A percentile compares a stretch with the other conserved stretches of the same genome.
These are phyloP conservation scores for Phylloscopus whistleri DNA, from an alignment of 2,113 vertebrate genomes.

Conservation along the genomic window DNA sequence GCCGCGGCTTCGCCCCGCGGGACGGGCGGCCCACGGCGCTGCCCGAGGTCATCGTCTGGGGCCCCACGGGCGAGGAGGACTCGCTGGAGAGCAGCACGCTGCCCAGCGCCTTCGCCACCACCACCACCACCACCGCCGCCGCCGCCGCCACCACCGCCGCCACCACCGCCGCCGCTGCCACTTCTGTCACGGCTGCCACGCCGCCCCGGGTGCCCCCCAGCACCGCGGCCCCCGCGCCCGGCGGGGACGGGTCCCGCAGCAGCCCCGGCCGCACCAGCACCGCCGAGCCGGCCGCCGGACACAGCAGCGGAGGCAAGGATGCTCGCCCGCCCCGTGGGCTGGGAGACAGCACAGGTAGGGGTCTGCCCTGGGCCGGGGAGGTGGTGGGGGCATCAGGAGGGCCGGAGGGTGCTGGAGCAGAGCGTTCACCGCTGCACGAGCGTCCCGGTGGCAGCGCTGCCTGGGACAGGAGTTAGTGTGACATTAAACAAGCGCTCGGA, in stretches of 20 bases:
- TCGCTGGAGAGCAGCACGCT: constrained; percentile 64
- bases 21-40: constrained; percentile 57
- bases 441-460: background rate
- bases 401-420: background rate
- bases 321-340: constrained; percentile 65
- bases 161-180: background rate
- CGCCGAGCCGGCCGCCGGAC: constrained; percentile 59
- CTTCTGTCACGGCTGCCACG: background rate
- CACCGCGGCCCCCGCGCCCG: constrained; percentile 16
- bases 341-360: constrained; percentile 79
- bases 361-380: fast-evolving
- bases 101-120: constrained; percentile 46
- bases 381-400: fast-evolving
- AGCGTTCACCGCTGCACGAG: fast-evolving
- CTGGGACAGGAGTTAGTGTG: background rate
- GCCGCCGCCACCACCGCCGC: constrained; percentile 19
- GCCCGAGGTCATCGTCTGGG: constrained; percentile 78
- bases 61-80: constrained; percentile 76
- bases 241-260: background rate
- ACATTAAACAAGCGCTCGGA: background rate
- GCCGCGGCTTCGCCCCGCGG: constrained; percentile 6
- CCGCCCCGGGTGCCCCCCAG: constrained; percentile 45
- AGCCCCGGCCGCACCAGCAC: constrained; percentile 64
- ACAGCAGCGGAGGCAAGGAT: constrained; percentile 58
- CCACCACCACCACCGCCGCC: constrained; percentile 15